Conservation (phyloP, 2,888 invertebrate species). For the Platerodrilus igneus region DNA sequence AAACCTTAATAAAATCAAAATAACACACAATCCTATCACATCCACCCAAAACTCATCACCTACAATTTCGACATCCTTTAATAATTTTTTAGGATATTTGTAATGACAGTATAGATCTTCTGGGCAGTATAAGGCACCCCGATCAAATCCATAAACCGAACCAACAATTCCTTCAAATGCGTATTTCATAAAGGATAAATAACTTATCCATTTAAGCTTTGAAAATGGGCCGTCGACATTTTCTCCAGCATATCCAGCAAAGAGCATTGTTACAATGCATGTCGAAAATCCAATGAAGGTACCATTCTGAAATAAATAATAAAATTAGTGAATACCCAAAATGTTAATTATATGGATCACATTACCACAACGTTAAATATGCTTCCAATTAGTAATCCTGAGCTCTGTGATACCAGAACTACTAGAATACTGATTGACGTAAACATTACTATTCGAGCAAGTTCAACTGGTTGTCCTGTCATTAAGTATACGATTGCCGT, state of each 20-base stretch:
- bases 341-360: conserved; percentile 31
- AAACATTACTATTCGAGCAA: conserved; percentile 78
- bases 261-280: conserved; percentile 92
- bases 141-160: conserved; percentile 78
- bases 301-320: conserved; percentile 66
- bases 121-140: conserved; percentile 68
- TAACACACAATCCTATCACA: conserved; percentile 8
- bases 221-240: conserved; percentile 78
- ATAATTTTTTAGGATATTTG: conserved; percentile 68
- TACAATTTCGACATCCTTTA: conserved; percentile 78
- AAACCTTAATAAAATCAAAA: conserved; percentile 10
- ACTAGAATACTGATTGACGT: conserved; percentile 75
- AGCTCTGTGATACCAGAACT: conserved; percentile 86
- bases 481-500: conserved; percentile 76
- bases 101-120: conserved; percentile 71
- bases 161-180: conserved; percentile 86
- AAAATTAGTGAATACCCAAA: conserved; percentile 2
- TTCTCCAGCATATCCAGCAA: conserved; percentile 91
- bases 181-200: conserved; percentile 65
- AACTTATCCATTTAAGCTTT: conserved; percentile 87
- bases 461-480: conserved; percentile 83
- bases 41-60: conserved; percentile 30
- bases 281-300: conserved; percentile 91
- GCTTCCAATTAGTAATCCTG: conserved; percentile 88
- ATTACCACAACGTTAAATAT: conserved; percentile 79